Base-by-base conservation (phyloP, 2,113 vertebrate genomes). In the Corythornis cristatus region DNA sequence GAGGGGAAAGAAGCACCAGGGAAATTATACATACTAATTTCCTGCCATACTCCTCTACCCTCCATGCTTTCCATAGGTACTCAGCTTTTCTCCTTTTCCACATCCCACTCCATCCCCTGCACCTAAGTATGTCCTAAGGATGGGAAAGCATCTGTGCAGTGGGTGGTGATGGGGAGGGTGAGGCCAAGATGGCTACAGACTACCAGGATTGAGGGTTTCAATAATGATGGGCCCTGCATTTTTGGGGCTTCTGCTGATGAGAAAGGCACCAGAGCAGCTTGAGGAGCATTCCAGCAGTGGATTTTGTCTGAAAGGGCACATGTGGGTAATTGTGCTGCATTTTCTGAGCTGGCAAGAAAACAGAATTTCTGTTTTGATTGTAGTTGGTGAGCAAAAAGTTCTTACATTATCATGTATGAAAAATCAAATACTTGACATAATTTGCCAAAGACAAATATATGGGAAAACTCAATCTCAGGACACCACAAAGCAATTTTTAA, bases 211-310 rank as follows among this genome's bases (percentile, higher is more conserved):
- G 3, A 82, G 40, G 78, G 23, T 48, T 65, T 65, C 1, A 2
- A 18, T n/a, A 70, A 70, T 0, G 0, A 84, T 43, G 15, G 53
- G 18, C 12, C 12, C 31, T 37, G 46, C 2, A 0, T 42, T 19
- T 54, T 61, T 72, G 11, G 35, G 48, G 28, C 15, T 82, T 76
- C 58, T 57, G 31, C 25, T 84, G 31, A 54, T 37, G 37, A 79
- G 42, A 68, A 74, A 82, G 45, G 31, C 42, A 83, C n/a, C 57
- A 70, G 61, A 71, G 45, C 35, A 85, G 62, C 29, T 79, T 43
- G 23, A 84, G 40, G 17, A 46, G 23, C 66, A 88, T 50, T 84
- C 37, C 6, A 3, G 23, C 71, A 93, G 45, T 8, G 7, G 54
- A 21, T 82, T 89, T 93, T 76, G 46, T 82, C 62, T 74, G 43